phyloP scores from a whole-genome alignment of 1,140 invertebrate species.

The Alviniconcha marisindica region DNA sequence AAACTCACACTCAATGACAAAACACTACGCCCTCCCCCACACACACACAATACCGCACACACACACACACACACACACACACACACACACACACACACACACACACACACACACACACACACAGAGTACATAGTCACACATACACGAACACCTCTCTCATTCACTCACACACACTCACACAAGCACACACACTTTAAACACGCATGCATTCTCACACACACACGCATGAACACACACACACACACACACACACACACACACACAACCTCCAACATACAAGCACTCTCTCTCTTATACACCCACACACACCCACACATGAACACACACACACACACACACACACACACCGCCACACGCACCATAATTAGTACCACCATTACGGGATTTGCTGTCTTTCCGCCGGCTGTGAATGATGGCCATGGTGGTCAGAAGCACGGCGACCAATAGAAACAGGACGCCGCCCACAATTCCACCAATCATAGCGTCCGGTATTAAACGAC shows the following conservation, averaged over 20 bases:
- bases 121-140: background rate
- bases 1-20: no score
- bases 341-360: conserved; percentile 56
- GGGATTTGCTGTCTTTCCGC: conserved; percentile 55
- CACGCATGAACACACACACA: no score
- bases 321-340: no score
- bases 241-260: background rate
- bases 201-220: background rate
- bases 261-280: background rate
- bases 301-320: background rate
- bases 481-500: conserved; percentile 53
- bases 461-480: conserved; percentile 66
- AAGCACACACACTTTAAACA: no score
- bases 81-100: no score
- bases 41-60: no score
- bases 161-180: background rate
- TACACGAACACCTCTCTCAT: background rate
- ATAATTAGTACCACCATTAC: conserved; percentile 57
- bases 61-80: no score
- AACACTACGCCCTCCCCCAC: no score
- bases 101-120: background rate
- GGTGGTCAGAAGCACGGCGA: conserved; percentile 61
- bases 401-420: conserved; percentile 62
- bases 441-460: conserved; percentile 60
- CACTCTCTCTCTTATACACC: background rate